These are phyloP conservation scores for Petaurus breviceps DNA, from an alignment of 2,113 vertebrate species.

Conservation along the genomic window DNA sequence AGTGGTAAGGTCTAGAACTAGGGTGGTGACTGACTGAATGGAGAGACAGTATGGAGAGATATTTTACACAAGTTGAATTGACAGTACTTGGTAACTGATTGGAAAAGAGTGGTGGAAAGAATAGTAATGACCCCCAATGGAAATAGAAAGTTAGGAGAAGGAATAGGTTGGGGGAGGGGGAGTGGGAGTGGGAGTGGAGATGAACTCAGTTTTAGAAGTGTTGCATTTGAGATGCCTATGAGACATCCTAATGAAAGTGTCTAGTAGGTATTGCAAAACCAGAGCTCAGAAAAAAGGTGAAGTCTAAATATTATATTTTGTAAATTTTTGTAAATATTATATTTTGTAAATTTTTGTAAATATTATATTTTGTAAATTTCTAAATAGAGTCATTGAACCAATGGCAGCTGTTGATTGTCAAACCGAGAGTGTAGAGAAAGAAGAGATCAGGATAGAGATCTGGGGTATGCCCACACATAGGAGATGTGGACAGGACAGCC, in stretches of 20 bases:
- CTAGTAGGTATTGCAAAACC: neutral
- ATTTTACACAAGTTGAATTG: neutral
- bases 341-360: neutral
- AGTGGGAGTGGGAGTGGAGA: neutral
- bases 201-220: slow-evolving; percentile 22
- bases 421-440: neutral
- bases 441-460: neutral
- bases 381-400: neutral
- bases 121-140: neutral
- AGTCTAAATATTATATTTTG: neutral
- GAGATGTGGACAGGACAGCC: neutral
- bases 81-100: neutral
- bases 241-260: neutral
- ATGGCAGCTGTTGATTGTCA: neutral
- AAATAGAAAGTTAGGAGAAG: neutral
- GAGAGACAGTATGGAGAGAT: neutral
- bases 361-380: too few relatives aligned
- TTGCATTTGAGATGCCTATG: neutral
- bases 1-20: neutral
- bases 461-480: neutral
- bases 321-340: neutral
- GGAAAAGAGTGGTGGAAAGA: neutral
- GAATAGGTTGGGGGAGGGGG: neutral
- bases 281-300: neutral
- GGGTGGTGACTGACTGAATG: neutral